A percentile compares a stretch with the other conserved stretches of the same genome.
These are phyloP conservation scores for Tyrannus savana DNA, from an alignment of 2,113 vertebrate species.

Conservation along the genomic window DNA sequence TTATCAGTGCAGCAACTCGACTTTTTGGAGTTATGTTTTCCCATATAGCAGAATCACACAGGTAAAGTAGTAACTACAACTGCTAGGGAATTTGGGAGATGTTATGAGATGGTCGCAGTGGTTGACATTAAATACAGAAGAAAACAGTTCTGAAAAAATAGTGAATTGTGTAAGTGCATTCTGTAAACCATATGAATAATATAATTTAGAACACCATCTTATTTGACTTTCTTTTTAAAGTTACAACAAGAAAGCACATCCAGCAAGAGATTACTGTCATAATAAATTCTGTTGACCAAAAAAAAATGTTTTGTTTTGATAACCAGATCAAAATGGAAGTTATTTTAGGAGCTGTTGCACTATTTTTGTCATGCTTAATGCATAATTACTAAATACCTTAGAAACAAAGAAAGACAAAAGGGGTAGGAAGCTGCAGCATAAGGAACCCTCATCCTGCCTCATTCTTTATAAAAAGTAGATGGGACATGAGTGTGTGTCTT, in stretches of 20 bases:
- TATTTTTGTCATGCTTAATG: not conserved
- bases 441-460: not conserved
- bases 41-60: conserved; percentile 82
- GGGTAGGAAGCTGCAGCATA: not conserved
- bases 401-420: not conserved
- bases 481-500: accelerated
- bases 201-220: not conserved
- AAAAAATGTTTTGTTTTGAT: not conserved
- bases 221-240: not conserved
- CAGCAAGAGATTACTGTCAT: not conserved
- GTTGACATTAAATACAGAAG: not conserved
- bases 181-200: not conserved
- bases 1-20: conserved; percentile 77
- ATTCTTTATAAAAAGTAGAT: not conserved
- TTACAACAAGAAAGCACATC: not conserved
- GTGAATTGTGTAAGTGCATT: not conserved
- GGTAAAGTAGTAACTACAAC: conserved; percentile 71
- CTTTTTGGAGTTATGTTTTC: conserved; percentile 89
- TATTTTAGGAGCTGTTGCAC: not conserved
- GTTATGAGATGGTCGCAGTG: not conserved
- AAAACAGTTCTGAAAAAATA: not conserved
- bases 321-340: not conserved
- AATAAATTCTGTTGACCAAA: not conserved
- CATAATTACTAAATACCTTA: not conserved
- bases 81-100: not conserved